Evolutionary conservation across 2,797 vertebrate genomes (phyloP).

Genomic region (Myotis vivesi): DNA sequence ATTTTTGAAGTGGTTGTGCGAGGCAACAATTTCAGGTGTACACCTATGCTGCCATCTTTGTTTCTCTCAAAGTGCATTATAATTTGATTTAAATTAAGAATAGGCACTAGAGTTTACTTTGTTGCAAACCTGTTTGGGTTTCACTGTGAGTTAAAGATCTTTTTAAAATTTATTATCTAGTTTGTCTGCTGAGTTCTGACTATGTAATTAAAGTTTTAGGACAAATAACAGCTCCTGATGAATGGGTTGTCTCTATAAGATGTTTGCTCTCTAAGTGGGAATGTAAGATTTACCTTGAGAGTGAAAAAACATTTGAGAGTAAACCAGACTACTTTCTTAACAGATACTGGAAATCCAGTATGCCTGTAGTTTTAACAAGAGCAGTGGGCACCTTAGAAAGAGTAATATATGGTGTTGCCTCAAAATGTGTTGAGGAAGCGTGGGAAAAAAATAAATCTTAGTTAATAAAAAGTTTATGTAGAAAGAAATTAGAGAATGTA

Average conservation of each 20-base stretch:
- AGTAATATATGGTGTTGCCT: not conserved
- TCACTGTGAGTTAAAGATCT: not conserved
- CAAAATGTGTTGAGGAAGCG: not conserved
- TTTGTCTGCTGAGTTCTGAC: not conserved
- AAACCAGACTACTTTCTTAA: not conserved
- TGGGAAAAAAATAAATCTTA: not conserved
- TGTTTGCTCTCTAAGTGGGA: not conserved
- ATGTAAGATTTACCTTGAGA: not conserved
- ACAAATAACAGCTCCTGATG: not conserved
- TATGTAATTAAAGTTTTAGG: not conserved
- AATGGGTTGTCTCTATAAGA: not conserved
- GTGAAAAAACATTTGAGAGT: not conserved
- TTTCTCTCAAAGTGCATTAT: not conserved
- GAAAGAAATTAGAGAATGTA: not conserved
- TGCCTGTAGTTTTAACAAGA: not conserved
- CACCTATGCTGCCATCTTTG: too few species aligned
- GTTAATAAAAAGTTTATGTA: not conserved
- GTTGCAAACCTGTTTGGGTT: not conserved
- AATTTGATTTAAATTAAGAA: not conserved
- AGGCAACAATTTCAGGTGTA: too few species aligned
- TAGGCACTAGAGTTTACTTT: not conserved
- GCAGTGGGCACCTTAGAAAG: not conserved
- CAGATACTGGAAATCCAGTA: not conserved
- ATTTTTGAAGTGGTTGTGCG: too few species aligned
- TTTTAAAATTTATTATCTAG: not conserved